Percentiles rank a stretch among this genome's conserved stretches.
Conservation (phyloP, 2,888 invertebrate genomes). For the Hedya salicella region DNA sequence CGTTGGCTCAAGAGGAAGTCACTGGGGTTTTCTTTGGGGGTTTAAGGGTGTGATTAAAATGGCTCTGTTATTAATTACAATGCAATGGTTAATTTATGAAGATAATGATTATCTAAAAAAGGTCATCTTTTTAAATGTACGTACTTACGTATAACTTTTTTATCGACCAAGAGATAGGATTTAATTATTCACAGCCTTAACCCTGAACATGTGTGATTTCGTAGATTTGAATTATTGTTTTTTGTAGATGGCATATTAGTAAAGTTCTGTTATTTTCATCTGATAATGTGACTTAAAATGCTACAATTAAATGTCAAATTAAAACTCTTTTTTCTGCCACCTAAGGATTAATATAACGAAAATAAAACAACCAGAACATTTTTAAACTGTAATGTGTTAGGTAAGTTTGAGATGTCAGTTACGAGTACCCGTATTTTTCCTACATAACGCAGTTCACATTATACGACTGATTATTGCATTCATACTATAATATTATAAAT, state of each 20-base stretch:
- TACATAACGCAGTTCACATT: too few relatives aligned
- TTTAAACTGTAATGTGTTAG: too few relatives aligned
- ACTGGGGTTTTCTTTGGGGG: constrained; percentile 3
- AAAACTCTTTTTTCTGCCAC: not conserved
- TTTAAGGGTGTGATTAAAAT: constrained; percentile 8
- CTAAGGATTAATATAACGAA: not conserved
- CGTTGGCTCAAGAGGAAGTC: constrained; percentile 4
- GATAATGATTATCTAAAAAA: not conserved
- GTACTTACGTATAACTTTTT: too few relatives aligned
- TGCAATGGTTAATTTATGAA: not conserved
- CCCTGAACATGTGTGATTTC: too few relatives aligned
- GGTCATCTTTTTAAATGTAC: not conserved
- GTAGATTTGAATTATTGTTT: not conserved
- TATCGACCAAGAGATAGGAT: too few relatives aligned
- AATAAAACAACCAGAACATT: too few relatives aligned
- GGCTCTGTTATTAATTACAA: constrained; percentile 1
- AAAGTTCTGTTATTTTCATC: not conserved
- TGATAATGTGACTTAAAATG: not conserved
- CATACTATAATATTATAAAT: too few relatives aligned
- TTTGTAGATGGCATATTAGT: not conserved
- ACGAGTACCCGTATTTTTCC: too few relatives aligned
- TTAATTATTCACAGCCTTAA: too few relatives aligned
- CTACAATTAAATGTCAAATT: constrained; percentile 6
- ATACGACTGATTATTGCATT: too few relatives aligned
- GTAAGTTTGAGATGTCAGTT: too few relatives aligned